Conservation (phyloP, 2,797 vertebrate genomes). For the Coreius guichenoti region DNA sequence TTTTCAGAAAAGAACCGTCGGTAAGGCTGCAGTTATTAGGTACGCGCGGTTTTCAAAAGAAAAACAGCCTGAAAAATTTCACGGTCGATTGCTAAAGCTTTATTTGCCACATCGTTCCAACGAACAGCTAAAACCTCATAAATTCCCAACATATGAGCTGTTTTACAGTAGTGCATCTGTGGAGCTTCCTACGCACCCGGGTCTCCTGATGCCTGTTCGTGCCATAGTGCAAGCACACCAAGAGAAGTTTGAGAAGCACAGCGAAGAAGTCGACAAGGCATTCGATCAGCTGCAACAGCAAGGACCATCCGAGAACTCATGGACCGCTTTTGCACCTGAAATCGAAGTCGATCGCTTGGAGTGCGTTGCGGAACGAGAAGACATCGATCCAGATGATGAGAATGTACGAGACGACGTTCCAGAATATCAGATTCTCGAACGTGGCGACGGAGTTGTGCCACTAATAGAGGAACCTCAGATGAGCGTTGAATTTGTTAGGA, state of each 20-base stretch:
- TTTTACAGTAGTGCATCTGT: slow-evolving; percentile 3
- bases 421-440: neutral
- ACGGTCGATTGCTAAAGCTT: slow-evolving; percentile 32
- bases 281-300: too few species aligned
- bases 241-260: neutral
- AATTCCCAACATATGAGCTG: slow-evolving; percentile 23
- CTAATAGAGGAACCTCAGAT: neutral
- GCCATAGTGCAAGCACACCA: neutral
- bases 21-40: slow-evolving; percentile 36
- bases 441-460: neutral
- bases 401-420: neutral
- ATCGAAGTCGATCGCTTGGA: neutral
- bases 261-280: neutral
- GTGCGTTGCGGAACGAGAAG: neutral
- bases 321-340: neutral
- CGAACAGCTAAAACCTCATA: neutral
- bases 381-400: neutral
- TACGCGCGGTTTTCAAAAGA: slow-evolving; percentile 29
- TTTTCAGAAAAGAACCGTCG: slow-evolving; percentile 18
- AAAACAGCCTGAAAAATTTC: slow-evolving; percentile 45
- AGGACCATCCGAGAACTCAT: neutral
- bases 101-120: slow-evolving; percentile 28
- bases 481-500: neutral
- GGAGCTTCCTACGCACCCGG: neutral
- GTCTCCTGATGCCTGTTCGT: neutral